Base-by-base conservation (phyloP, 2,797 vertebrate species). In the Galago senegalensis region DNA sequence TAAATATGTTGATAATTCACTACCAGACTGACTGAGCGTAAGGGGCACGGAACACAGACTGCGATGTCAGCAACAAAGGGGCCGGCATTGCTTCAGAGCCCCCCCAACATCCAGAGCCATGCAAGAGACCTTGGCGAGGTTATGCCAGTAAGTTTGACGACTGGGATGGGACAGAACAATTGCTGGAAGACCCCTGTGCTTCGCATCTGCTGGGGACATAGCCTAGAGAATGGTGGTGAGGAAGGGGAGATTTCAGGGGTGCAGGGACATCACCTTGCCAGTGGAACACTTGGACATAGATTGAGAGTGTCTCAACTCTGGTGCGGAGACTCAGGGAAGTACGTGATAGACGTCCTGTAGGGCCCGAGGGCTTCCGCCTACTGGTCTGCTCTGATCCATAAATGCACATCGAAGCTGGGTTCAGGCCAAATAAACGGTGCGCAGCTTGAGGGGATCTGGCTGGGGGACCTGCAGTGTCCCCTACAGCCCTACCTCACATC, bases 401-500 rank as follows among this genome's bases (percentile, higher is more conserved):
- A 1, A 10, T 7, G 3, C 69, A 70, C 34, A 70, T 34, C 5
- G 43, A 76, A 18, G 37, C 76, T 63, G 3, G n/a, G 53, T 3
- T 0, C 18, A 7, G n/a, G n/a, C n/a, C 7, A 7, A 29, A 25
- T 25, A 12, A 60, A 29, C 7, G 14, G 18, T 13, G 63, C 21
- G n/a, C 17, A 5, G 34, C 7, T 25, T 9, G 0, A 23, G 63
- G 3, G 34, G 21, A 29, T 46, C 27, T 21, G 25, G 8, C 34
- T 7, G 60, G 12, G 13, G 43, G 81, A 58, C 5, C 58, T 34
- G 17, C 16, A 70, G 46, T 3, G 65, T 53, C 40, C 12, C 40
- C 27, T 1, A 4, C 3, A 0, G 8, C 67, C 43, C 21, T 13
- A 5, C 34, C 49, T n/a, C 20, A 34, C 0, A 20, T 40, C 23